phyloP scores from a whole-genome alignment of 2,113 vertebrate genomes.

The Anser cygnoides region DNA sequence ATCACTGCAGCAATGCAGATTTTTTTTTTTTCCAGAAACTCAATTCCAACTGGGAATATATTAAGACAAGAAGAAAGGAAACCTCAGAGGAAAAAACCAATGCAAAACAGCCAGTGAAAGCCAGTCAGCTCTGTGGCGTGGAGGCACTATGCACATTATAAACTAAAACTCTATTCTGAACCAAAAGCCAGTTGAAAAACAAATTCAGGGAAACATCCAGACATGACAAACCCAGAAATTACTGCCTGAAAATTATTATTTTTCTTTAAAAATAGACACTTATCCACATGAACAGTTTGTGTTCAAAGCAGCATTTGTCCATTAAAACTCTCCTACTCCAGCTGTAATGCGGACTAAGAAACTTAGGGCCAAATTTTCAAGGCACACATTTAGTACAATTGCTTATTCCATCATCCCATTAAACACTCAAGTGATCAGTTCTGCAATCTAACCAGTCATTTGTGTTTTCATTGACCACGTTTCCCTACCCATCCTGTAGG shows the following conservation, averaged over 20 bases:
- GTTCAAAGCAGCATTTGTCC: not conserved
- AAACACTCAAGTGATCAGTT: not conserved
- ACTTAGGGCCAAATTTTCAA: not conserved
- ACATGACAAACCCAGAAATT: not conserved
- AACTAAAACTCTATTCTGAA: not conserved
- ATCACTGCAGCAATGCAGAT: not conserved
- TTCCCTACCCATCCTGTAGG: rapidly evolving
- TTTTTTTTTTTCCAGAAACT: not conserved
- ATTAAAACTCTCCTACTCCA: not conserved
- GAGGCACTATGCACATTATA: not conserved
- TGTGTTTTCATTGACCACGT: rapidly evolving
- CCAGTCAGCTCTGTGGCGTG: not conserved
- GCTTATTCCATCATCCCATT: not conserved
- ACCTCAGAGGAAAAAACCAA: not conserved
- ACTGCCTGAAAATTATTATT: not conserved
- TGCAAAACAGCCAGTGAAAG: constrained; percentile 1
- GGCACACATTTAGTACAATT: not conserved
- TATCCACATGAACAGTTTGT: not conserved
- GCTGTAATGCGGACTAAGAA: not conserved
- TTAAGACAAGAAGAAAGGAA: constrained; percentile 59
- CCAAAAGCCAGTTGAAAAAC: constrained; percentile 5
- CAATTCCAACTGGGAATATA: constrained; percentile 64
- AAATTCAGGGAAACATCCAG: not conserved
- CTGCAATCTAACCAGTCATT: not conserved
- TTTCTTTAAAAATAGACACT: not conserved